Conservation (phyloP, 2,797 vertebrate genomes). For the Valencia hispanica region DNA sequence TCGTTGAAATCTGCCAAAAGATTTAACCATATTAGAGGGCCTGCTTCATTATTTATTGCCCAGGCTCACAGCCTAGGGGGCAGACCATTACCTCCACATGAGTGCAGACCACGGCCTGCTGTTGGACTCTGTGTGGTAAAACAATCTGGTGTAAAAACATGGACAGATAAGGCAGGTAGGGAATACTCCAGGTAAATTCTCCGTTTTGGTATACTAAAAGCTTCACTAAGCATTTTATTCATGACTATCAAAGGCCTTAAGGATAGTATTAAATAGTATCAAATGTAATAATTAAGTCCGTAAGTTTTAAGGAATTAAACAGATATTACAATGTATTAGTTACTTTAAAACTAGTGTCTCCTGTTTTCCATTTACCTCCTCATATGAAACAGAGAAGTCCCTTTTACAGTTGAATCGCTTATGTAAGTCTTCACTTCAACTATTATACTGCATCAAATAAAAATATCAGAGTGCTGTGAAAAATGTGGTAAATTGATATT, state of each 20-base stretch:
- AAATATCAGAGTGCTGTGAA: slow-evolving; percentile 24
- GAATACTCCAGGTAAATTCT: slow-evolving; percentile 19
- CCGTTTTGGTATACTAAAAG: slow-evolving; percentile 25
- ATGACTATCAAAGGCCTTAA: slow-evolving; percentile 16
- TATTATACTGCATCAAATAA: neutral
- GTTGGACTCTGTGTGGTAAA: slow-evolving; percentile 62
- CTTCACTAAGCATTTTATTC: slow-evolving; percentile 10
- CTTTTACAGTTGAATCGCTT: neutral
- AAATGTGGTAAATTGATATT: slow-evolving; percentile 50
- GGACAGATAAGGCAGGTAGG: slow-evolving; percentile 47
- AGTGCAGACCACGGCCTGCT: slow-evolving; percentile 54
- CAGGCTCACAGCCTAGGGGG: slow-evolving; percentile 52
- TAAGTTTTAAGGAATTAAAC: neutral
- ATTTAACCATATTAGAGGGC: slow-evolving; percentile 1
- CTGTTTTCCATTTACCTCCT: slow-evolving; percentile 1
- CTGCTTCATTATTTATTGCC: slow-evolving; percentile 68
- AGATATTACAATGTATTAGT: neutral
- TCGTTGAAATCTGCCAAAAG: too few species aligned
- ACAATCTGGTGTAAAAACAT: slow-evolving; percentile 64
- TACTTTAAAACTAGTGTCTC: neutral
- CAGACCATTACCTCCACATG: slow-evolving; percentile 66
- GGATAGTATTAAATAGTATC: slow-evolving; percentile 4
- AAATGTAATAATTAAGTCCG: slow-evolving; percentile 1
- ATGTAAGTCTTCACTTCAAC: neutral
- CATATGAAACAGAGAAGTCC: neutral